A percentile compares a stretch with the other conserved stretches of the same genome.
phyloP scores from a whole-genome alignment of 2,888 invertebrate genomes.

The Stegophylla sp. region DNA sequence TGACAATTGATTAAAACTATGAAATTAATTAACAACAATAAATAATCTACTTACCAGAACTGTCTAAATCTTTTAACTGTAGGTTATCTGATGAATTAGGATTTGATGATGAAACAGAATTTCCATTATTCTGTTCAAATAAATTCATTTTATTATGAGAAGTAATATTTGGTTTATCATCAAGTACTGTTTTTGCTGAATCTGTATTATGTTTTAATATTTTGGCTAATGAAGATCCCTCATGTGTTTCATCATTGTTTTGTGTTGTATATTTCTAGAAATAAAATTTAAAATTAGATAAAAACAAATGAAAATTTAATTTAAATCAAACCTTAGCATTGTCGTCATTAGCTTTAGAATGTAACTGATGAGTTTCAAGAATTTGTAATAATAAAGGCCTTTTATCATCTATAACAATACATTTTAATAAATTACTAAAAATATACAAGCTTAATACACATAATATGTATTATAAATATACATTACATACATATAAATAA shows the following conservation, averaged over 20 bases:
- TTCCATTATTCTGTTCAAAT: not conserved
- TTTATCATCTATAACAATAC: constrained; percentile 29
- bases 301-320: not conserved
- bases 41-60: constrained; percentile 11
- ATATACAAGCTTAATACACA: too few species aligned
- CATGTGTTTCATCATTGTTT: not conserved
- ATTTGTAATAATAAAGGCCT: constrained; percentile 45
- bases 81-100: constrained; percentile 21
- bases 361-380: constrained; percentile 24
- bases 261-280: not conserved
- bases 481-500: too few species aligned
- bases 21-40: not conserved
- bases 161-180: not conserved
- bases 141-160: constrained; percentile 7
- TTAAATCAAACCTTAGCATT: constrained; percentile 11
- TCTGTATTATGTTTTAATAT: constrained; percentile 25
- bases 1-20: too few species aligned
- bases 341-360: constrained; percentile 10
- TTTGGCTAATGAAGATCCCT: constrained; percentile 20
- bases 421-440: not conserved
- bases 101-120: constrained; percentile 8
- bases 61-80: constrained; percentile 9
- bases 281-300: not conserved
- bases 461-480: too few species aligned
- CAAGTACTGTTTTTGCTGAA: not conserved